These are phyloP conservation scores for Popillia japonica DNA, from an alignment of 1,140 invertebrate species.

Conservation along the genomic window DNA sequence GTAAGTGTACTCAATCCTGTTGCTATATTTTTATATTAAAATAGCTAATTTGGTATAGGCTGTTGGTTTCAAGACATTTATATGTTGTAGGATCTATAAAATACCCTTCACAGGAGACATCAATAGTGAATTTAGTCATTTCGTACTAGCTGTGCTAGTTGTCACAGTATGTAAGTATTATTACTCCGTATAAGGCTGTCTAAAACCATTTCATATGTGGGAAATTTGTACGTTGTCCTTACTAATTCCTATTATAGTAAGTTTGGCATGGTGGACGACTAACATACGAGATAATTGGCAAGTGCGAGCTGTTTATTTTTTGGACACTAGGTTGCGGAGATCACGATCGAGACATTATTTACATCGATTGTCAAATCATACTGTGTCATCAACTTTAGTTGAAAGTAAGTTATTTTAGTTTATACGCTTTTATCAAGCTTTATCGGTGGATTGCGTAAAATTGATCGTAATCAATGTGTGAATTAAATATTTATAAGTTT, in stretches of 20 bases:
- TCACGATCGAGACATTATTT: conserved; percentile 38
- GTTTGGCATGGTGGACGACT: conserved; percentile 57
- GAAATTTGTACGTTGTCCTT: neutral
- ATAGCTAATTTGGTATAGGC: neutral
- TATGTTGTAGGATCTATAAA: conserved; percentile 38
- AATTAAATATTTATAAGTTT: too few relatives aligned
- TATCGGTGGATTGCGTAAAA: too few relatives aligned
- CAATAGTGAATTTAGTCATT: conserved; percentile 74
- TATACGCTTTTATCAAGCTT: too few relatives aligned
- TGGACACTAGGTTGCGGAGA: conserved; percentile 52
- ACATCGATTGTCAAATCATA: conserved; percentile 52
- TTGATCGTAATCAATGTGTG: too few relatives aligned
- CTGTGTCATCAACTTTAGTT: conserved; percentile 53
- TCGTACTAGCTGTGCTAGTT: conserved; percentile 70
- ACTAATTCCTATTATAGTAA: conserved; percentile 44
- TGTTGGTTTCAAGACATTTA: neutral
- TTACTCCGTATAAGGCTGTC: neutral
- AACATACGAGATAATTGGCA: conserved; percentile 53
- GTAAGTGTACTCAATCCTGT: neutral
- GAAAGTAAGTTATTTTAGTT: conserved; percentile 46
- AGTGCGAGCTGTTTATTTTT: conserved; percentile 52
- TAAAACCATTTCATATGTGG: neutral
- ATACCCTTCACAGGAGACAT: conserved; percentile 23
- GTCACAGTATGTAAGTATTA: conserved; percentile 64
- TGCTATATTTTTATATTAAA: neutral